Percentiles rank a stretch among this genome's conserved stretches.
phyloP scores from a whole-genome alignment of 2,797 vertebrate species.

The Scyliorhinus canicula region DNA sequence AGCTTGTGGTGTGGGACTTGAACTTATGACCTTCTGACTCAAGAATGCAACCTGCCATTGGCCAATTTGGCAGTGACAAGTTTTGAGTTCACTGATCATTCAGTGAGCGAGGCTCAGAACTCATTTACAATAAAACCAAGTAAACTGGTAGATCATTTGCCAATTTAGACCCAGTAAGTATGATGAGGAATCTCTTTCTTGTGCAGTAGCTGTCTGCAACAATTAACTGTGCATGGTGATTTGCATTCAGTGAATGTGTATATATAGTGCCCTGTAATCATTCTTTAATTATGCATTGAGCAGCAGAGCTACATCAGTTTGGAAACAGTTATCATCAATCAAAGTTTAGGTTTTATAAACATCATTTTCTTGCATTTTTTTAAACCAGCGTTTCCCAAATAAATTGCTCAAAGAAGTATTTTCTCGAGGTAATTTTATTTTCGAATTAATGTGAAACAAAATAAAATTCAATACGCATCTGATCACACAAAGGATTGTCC shows the following conservation, averaged over 20 bases:
- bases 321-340: neutral
- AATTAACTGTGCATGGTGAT: neutral
- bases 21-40: neutral
- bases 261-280: slow-evolving; percentile 20
- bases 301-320: neutral
- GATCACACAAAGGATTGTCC: neutral
- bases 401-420: neutral
- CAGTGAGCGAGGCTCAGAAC: neutral
- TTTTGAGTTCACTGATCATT: neutral
- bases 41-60: neutral
- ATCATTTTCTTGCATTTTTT: neutral
- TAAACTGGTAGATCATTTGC: neutral
- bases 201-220: neutral
- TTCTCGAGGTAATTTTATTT: neutral
- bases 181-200: neutral
- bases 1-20: neutral
- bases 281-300: slow-evolving; percentile 1
- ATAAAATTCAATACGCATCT: neutral
- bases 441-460: neutral
- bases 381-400: too few relatives aligned
- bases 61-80: neutral
- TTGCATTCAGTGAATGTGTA: neutral
- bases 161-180: neutral
- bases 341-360: neutral
- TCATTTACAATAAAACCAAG: neutral